Evolutionary conservation across 2,888 invertebrate species (phyloP), one percentile per base, ranked within the genome.

Genomic region (Ophonus ardosiacus): DNA sequence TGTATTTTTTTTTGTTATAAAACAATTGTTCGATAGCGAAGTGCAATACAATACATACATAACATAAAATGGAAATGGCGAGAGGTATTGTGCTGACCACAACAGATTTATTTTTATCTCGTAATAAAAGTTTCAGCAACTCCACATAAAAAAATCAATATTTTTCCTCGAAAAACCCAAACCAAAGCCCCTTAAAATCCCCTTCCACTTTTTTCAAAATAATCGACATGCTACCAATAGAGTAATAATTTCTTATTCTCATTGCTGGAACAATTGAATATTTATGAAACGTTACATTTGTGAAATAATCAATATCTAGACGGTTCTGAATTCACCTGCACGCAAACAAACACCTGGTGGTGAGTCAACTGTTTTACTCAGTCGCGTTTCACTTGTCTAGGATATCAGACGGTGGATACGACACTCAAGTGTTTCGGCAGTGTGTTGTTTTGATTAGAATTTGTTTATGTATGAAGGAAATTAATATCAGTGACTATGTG

Each of bases 241-340:
- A 51, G 43, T 51, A 51, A 51, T 51, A 51, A 31, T 31, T 31
- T 51, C 43, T 51, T 51, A 51, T 51, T 51, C 43, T 51, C 13
- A 51, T 13, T 51, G 43, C 43, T 51, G 13, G 43, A 17, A 38
- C 15, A 68, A 31, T 68, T 24, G 31, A 68, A 68, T 68, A 68
- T 68, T 68, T 38, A 68, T 68, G 68, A 68, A 68, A 68, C 68
- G 31, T 24, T 68, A 38, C 68, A 61, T 74, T 59, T 61, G 7
- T 74, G 43, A 83, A 83, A 76, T 83, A 83, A 83, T 83, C 83
- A 76, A 83, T 83, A 83, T 76, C 24, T 17, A 76, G 82, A 82
- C 68, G 68, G 81, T 10, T 24, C 56, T 56, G 65, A 74, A 21
- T 74, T 56, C 76, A 83, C 68, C 57, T 76, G 74, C 83, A 83